Percentiles rank a stretch among this genome's conserved stretches.
phyloP scores from a whole-genome alignment of 2,113 vertebrate genomes.

The Regulus satrapa region DNA sequence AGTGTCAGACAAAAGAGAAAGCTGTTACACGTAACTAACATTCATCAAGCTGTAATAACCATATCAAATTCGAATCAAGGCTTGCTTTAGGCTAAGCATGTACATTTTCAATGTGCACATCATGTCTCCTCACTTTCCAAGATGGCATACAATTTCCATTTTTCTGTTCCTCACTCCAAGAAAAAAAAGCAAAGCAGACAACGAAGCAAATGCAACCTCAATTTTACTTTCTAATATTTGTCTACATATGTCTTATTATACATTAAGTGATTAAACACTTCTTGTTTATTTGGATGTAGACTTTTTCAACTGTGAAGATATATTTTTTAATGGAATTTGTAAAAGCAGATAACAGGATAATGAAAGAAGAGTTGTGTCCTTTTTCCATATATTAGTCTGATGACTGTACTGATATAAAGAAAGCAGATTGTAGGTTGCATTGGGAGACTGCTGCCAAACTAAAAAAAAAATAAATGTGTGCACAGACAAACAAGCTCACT shows the following conservation, averaged over 20 bases:
- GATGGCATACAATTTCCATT: neutral
- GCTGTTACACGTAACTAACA: neutral
- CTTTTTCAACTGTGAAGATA: neutral
- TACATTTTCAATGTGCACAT: neutral
- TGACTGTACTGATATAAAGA: neutral
- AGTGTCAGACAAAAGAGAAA: neutral
- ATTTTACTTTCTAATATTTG: neutral
- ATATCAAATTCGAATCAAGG: neutral
- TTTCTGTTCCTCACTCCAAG: neutral
- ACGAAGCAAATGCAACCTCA: neutral
- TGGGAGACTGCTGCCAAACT: neutral
- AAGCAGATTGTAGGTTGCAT: neutral
- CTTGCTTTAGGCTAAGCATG: neutral
- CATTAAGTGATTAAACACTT: neutral
- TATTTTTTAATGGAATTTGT: neutral
- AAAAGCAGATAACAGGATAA: neutral
- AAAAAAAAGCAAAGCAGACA: neutral
- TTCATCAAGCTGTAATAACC: neutral
- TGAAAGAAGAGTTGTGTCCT: neutral
- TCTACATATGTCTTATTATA: neutral
- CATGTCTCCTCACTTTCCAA: neutral
- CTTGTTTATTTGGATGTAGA: neutral
- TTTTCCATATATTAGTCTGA: neutral
- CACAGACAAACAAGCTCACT: neutral
- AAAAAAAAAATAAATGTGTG: accelerated